Conservation (phyloP, 2,888 invertebrate species). For the Lingula anatina region DNA sequence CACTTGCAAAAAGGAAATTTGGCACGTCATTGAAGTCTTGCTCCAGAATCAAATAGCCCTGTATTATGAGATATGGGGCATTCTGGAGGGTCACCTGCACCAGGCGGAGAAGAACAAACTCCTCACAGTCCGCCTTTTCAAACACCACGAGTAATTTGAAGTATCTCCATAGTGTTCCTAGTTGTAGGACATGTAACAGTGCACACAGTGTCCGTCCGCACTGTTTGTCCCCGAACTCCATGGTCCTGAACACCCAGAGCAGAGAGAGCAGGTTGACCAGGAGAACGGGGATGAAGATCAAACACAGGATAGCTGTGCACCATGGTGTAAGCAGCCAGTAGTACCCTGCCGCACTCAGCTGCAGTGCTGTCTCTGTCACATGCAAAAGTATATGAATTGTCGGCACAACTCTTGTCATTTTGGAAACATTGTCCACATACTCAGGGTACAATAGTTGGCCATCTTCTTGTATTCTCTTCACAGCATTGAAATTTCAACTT, state of each 20-base stretch:
- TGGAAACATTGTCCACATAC: too few relatives aligned
- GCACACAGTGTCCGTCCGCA: constrained; percentile 1
- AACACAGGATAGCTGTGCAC: neutral
- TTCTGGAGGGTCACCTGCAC: constrained; percentile 1
- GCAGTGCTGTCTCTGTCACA: too few relatives aligned
- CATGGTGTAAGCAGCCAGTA: neutral
- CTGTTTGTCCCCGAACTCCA: constrained; percentile 2
- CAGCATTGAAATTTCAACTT: too few relatives aligned
- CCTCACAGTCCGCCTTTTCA: constrained; percentile 3
- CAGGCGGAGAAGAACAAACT: neutral
- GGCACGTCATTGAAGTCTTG: neutral
- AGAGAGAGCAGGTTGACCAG: constrained; percentile 3
- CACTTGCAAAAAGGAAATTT: neutral
- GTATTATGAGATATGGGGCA: constrained; percentile 1
- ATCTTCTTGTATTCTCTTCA: too few relatives aligned
- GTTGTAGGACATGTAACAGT: constrained; percentile 4
- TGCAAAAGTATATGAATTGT: too few relatives aligned
- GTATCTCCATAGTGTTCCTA: constrained; percentile 6
- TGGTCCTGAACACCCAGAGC: constrained; percentile 1
- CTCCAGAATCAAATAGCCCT: neutral
- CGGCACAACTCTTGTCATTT: too few relatives aligned
- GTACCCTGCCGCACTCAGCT: neutral
- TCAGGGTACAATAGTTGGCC: too few relatives aligned
- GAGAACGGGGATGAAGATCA: neutral
- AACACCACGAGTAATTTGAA: constrained; percentile 4